These are phyloP conservation scores for Zapus hudsonius DNA, from an alignment of 2,113 vertebrate species.

Conservation along the genomic window DNA sequence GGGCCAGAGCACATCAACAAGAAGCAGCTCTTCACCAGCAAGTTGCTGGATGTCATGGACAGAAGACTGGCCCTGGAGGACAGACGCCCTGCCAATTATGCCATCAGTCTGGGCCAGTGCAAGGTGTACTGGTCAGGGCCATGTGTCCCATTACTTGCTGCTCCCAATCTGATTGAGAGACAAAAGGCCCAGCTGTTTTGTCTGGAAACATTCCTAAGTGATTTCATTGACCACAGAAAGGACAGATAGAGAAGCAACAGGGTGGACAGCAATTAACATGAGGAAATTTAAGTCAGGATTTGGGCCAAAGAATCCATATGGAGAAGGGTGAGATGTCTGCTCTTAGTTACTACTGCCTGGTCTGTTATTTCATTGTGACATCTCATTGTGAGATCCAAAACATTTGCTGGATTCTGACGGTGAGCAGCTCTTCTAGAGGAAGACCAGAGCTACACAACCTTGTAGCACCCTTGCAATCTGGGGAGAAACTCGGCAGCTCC, in stretches of 20 bases:
- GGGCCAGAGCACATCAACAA: slow-evolving; percentile 95
- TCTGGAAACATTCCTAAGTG: slow-evolving; percentile 96
- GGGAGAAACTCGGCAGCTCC: too few relatives aligned
- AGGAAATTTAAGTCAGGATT: too few relatives aligned
- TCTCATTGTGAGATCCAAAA: too few relatives aligned
- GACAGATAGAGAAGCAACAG: slow-evolving; percentile 90
- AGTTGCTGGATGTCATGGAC: slow-evolving; percentile 98
- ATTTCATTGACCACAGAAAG: slow-evolving; percentile 96
- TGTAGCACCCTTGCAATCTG: too few relatives aligned
- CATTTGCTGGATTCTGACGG: too few relatives aligned
- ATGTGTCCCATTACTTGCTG: slow-evolving; percentile 91
- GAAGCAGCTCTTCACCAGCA: slow-evolving; percentile 95
- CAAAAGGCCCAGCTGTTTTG: slow-evolving; percentile 98
- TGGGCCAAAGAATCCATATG: too few relatives aligned
- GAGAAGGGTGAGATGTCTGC: too few relatives aligned
- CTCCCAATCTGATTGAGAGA: slow-evolving; percentile 96
- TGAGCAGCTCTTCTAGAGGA: too few relatives aligned
- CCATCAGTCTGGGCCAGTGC: slow-evolving; percentile 97
- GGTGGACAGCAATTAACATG: too few relatives aligned
- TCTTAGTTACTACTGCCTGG: too few relatives aligned
- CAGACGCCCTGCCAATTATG: slow-evolving; percentile 97
- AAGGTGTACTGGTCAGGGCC: slow-evolving; percentile 99
- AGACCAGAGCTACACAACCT: too few relatives aligned
- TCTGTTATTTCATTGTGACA: too few relatives aligned
- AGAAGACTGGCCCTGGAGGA: slow-evolving; percentile 98